These are phyloP conservation scores for Limnodromus scolopaceus DNA, from an alignment of 2,797 vertebrate species.

Conservation along the genomic window DNA sequence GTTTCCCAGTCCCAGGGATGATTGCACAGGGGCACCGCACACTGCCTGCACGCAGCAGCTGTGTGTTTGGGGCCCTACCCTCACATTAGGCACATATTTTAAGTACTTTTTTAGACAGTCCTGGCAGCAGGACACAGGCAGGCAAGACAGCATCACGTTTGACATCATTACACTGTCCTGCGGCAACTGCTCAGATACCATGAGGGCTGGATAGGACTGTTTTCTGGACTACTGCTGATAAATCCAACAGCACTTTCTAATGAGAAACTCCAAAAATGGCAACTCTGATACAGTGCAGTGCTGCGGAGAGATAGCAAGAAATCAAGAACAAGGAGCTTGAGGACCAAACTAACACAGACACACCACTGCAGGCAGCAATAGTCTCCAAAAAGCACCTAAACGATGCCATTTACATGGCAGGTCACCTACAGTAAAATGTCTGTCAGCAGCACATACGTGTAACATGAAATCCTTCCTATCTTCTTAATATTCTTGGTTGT, in stretches of 20 bases:
- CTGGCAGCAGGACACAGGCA: not conserved
- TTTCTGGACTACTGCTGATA: not conserved
- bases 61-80: not conserved
- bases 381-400: not conserved
- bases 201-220: not conserved
- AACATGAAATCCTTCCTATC: not conserved
- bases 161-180: not conserved
- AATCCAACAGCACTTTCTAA: not conserved
- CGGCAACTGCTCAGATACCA: not conserved
- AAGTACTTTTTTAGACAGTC: not conserved
- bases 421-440: not conserved
- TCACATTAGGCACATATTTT: not conserved
- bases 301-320: not conserved
- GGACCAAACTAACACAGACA: not conserved
- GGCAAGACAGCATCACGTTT: rapidly evolving
- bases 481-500: constrained; percentile 9
- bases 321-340: not conserved
- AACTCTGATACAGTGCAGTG: not conserved
- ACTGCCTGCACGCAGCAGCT: rapidly evolving
- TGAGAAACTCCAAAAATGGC: not conserved
- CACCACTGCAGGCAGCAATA: rapidly evolving
- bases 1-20: not conserved
- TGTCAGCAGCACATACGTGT: not conserved
- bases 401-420: not conserved
- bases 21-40: rapidly evolving